Evolutionary conservation across 2,797 vertebrate genomes (phyloP).

Genomic region (Peromyscus aztecus): DNA sequence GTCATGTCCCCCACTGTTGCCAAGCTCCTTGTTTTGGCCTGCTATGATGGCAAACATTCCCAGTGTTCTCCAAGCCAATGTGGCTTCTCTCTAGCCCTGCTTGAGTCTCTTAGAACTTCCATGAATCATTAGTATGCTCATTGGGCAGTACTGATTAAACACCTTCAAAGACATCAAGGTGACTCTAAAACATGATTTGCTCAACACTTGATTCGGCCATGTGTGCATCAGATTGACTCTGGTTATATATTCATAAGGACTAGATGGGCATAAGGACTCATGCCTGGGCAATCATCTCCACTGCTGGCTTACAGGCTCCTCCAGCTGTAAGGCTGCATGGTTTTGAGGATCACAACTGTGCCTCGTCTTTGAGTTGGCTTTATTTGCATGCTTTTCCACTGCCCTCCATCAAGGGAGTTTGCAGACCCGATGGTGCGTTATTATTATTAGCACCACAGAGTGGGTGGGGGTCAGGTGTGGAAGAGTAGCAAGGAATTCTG

Average conservation of each 20-base stretch:
- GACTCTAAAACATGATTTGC: not conserved
- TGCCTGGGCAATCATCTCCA: not conserved
- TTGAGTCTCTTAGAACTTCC: not conserved
- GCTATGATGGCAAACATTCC: no score
- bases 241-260: not conserved
- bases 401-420: no score
- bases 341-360: not conserved
- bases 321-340: rapidly evolving
- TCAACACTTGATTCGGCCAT: not conserved
- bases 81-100: not conserved
- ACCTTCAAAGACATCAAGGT: not conserved
- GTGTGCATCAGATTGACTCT: not conserved
- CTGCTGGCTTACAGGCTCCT: not conserved
- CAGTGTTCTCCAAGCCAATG: not conserved
- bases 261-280: not conserved
- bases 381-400: no score
- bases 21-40: not conserved
- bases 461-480: rapidly evolving
- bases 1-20: not conserved
- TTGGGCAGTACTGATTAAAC: not conserved
- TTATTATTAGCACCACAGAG: not conserved
- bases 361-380: not conserved
- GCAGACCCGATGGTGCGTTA: rapidly evolving
- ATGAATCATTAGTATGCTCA: not conserved
- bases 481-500: not conserved